phyloP scores from a whole-genome alignment of 1,140 invertebrate genomes.

The Vollenhovia emeryi region DNA sequence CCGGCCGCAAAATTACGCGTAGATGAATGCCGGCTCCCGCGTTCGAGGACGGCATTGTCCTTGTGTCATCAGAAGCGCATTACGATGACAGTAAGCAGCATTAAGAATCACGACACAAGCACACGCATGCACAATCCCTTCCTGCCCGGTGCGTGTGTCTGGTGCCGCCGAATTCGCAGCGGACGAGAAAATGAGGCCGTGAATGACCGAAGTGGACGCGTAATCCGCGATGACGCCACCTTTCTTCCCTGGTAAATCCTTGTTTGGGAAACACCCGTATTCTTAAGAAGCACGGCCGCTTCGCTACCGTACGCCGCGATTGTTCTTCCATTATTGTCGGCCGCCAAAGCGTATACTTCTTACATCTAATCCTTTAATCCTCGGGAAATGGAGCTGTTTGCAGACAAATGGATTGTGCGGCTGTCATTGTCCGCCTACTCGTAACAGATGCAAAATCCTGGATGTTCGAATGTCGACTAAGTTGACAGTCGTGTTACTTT shows the following conservation, averaged over 20 bases:
- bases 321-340: constrained; percentile 82
- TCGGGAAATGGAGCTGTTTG: constrained; percentile 81
- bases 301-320: constrained; percentile 68
- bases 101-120: constrained; percentile 68
- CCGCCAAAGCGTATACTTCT: constrained; percentile 78
- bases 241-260: constrained; percentile 63
- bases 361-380: constrained; percentile 84
- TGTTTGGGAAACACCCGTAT: constrained; percentile 77
- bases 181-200: not conserved
- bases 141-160: constrained; percentile 37
- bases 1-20: constrained; percentile 71
- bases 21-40: constrained; percentile 49
- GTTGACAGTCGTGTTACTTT: not conserved
- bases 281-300: constrained; percentile 57
- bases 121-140: constrained; percentile 71
- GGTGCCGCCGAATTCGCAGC: not conserved
- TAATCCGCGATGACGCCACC: constrained; percentile 26
- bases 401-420: constrained; percentile 77
- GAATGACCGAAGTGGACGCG: constrained; percentile 26
- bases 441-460: constrained; percentile 67
- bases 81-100: constrained; percentile 78
- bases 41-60: constrained; percentile 35
- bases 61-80: constrained; percentile 72
- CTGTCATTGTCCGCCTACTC: constrained; percentile 72
- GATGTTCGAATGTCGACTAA: constrained; percentile 48